Evolutionary conservation across 2,113 vertebrate species (phyloP), one percentile per base, ranked within the genome.

Genomic region (Nipponia nippon): DNA sequence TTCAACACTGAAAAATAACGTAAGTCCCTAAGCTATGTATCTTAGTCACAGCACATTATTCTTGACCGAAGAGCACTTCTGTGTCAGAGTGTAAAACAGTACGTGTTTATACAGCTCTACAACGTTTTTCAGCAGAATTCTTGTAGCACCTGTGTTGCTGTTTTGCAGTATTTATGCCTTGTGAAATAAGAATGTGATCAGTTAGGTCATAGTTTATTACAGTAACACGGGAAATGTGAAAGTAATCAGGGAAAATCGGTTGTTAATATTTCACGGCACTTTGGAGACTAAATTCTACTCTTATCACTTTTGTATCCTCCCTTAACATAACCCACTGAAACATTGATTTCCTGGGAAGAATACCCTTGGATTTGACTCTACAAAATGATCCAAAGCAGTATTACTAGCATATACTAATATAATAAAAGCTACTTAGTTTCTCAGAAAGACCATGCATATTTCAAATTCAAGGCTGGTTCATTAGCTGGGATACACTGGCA

Each of bases 71-170:
- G 73, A 96, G 91, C 82, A 53, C 63, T 93, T 69, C 1, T 50
- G 49, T 91, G 77, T 85, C 94, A 92, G 79, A 66, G 63, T 91
- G 62, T 93, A 91, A 96, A 86, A 93, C 67, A 87, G 23, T 84
- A 66, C 62, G 50, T 73, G 52, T 96, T 94, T 93, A 42, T 97
- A 78, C 55, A 90, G 44, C 46, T 89, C 95, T 86, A 50, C 89
- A 89, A 10, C 16, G 42, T 87, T 97, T 97, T 96, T 66, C 95
- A 94, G 84, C 38, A 83, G 94, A 97, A 93, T 95, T 95, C 72
- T 93, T 89, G 76, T 87, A 95, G 87, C 85, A 90, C 73, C 91
- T 96, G 66, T 92, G n/a, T 95, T 95, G 94, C 65, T 66, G 32
- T 87, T 96, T 82, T 94, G 92, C 26, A 7, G 88, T 79, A 58